Conservation (phyloP, 1,140 invertebrate genomes). For the Trinorchestia longiramus region DNA sequence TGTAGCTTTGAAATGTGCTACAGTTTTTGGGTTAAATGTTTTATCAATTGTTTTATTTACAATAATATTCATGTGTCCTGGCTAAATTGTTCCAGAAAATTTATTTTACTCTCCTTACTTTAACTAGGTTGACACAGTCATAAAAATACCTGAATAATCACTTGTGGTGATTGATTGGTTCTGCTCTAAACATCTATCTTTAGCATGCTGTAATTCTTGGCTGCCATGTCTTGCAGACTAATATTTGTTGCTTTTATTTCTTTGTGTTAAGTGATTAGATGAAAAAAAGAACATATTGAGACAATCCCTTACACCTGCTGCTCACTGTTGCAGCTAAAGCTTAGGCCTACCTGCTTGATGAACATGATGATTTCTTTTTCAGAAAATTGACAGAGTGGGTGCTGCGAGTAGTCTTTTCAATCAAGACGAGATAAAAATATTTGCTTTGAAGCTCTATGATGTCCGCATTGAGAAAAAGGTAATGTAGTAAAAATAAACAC, state of each 20-base stretch:
- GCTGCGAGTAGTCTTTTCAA: slow-evolving; percentile 90
- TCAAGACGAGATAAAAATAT: slow-evolving; percentile 87
- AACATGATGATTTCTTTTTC: slow-evolving; percentile 66
- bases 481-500: slow-evolving; percentile 52
- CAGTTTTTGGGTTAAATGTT: too few relatives aligned
- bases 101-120: not conserved
- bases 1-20: not conserved
- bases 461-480: slow-evolving; percentile 87
- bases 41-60: too few relatives aligned
- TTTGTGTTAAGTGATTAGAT: not conserved
- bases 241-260: not conserved
- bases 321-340: not conserved
- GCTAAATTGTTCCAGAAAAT: too few relatives aligned
- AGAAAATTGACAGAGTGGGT: slow-evolving; percentile 89
- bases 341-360: not conserved
- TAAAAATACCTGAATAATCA: not conserved
- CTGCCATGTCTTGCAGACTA: not conserved
- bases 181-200: not conserved
- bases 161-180: not conserved
- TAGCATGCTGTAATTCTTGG: not conserved
- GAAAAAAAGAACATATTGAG: not conserved
- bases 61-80: too few relatives aligned
- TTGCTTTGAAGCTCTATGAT: slow-evolving; percentile 86
- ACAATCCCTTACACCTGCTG: not conserved
- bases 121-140: not conserved